phyloP scores from a whole-genome alignment of 2,888 invertebrate species.

The Bugula neritina region DNA sequence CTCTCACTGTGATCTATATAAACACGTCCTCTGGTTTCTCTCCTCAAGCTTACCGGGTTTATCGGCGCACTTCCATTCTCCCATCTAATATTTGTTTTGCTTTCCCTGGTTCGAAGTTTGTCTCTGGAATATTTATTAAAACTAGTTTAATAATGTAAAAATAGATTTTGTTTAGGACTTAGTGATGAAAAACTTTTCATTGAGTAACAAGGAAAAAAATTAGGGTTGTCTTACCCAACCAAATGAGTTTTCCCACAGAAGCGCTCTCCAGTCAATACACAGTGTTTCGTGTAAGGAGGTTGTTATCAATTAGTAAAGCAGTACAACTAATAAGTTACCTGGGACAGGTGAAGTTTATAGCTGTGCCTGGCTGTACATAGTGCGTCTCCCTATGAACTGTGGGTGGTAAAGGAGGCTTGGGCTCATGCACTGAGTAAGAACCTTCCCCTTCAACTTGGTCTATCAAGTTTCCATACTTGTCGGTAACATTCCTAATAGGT shows the following conservation, averaged over 20 bases:
- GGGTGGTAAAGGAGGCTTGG: conserved; percentile 35
- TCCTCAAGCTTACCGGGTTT: conserved; percentile 56
- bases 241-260: no score
- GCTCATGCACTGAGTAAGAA: conserved; percentile 36
- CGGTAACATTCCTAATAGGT: conserved; percentile 54
- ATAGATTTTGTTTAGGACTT: no score
- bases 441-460: conserved; percentile 57
- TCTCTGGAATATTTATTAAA: no score
- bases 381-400: conserved; percentile 39
- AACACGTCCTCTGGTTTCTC: conserved; percentile 59
- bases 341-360: conserved; percentile 42
- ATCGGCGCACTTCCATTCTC: conserved; percentile 47
- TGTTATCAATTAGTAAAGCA: no score
- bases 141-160: no score
- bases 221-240: no score
- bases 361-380: conserved; percentile 36
- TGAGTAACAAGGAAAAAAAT: no score
- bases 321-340: no score
- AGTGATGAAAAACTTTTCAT: no score
- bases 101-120: neutral
- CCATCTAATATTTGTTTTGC: conserved; percentile 37
- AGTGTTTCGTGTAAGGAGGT: no score
- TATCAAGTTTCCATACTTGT: conserved; percentile 58
- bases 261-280: no score
- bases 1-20: conserved; percentile 59